These are phyloP conservation scores for Drosophila watanabei DNA, from an alignment of 1,140 invertebrate species.

Conservation along the genomic window DNA sequence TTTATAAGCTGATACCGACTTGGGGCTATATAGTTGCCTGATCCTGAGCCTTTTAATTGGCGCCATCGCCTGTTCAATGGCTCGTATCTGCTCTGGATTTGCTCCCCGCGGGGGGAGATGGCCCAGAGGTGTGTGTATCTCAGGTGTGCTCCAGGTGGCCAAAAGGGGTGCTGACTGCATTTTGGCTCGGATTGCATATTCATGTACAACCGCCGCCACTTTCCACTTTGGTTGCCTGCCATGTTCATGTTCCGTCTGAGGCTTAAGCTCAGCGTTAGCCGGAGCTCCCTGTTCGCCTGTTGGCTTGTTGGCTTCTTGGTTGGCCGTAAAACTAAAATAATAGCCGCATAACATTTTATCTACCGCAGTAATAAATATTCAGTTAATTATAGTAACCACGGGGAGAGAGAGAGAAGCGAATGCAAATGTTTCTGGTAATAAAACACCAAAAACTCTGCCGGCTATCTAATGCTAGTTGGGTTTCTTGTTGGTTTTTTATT, in stretches of 20 bases:
- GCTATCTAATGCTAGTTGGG: constrained; percentile 29
- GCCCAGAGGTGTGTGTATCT: neutral
- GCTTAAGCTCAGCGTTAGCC: constrained; percentile 70
- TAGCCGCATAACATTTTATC: constrained; percentile 84
- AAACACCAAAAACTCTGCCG: constrained; percentile 41
- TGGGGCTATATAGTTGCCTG: neutral
- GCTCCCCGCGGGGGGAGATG: neutral
- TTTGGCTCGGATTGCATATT: constrained; percentile 67
- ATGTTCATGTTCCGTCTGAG: constrained; percentile 44
- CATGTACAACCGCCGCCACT: constrained; percentile 34
- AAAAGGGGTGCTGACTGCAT: constrained; percentile 41
- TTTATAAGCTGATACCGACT: neutral
- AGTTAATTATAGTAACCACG: constrained; percentile 77
- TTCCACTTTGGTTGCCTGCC: constrained; percentile 36
- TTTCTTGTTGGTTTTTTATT: neutral
- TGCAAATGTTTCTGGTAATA: constrained; percentile 61
- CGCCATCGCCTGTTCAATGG: constrained; percentile 57
- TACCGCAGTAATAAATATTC: constrained; percentile 84
- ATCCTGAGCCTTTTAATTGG: constrained; percentile 51
- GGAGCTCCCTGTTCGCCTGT: constrained; percentile 9
- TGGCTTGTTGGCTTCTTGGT: constrained; percentile 49
- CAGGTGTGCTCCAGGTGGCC: constrained; percentile 11
- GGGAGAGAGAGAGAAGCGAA: constrained; percentile 14
- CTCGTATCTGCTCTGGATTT: constrained; percentile 36
- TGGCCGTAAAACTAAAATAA: constrained; percentile 83